Conservation (phyloP, 2,797 vertebrate species). For the Muraenolepis orangiensis region DNA sequence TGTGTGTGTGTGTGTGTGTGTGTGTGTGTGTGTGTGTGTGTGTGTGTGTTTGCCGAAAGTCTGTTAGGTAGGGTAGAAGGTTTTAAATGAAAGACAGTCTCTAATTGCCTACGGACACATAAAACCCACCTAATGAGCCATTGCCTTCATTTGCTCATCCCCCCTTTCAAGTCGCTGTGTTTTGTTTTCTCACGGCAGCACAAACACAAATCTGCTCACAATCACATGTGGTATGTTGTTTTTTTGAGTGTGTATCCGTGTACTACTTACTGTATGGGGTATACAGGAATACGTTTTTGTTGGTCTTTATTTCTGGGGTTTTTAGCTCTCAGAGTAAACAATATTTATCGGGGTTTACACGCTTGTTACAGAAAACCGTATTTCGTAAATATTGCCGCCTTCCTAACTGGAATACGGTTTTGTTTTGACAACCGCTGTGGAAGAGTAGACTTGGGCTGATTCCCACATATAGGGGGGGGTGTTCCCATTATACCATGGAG, state of each 20-base stretch:
- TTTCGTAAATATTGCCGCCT: not conserved
- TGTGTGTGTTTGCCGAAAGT: slow-evolving; percentile 46
- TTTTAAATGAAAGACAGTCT: slow-evolving; percentile 72
- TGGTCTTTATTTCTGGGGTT: not conserved
- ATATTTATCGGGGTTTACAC: slow-evolving; percentile 37
- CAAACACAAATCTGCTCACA: slow-evolving; percentile 50
- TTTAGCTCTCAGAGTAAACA: slow-evolving; percentile 16
- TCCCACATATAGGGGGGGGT: slow-evolving; percentile 6
- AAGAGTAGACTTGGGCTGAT: slow-evolving; percentile 5
- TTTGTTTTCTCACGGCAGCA: slow-evolving; percentile 67
- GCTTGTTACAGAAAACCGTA: slow-evolving; percentile 3
- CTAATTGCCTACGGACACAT: slow-evolving; percentile 74
- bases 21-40: slow-evolving; percentile 52
- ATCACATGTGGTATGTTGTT: slow-evolving; percentile 43
- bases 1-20: slow-evolving; percentile 49
- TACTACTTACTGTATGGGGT: too few relatives aligned
- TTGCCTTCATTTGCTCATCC: slow-evolving; percentile 68
- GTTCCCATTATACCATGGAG: slow-evolving; percentile 59
- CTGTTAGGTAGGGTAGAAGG: slow-evolving; percentile 68
- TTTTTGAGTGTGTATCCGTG: slow-evolving; percentile 47
- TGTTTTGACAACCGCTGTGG: slow-evolving; percentile 25
- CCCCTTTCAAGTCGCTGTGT: slow-evolving; percentile 68
- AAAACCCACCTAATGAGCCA: slow-evolving; percentile 72
- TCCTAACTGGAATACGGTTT: slow-evolving; percentile 26
- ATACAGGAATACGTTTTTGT: not conserved